Percentiles rank a stretch among this genome's conserved stretches.
Conservation (phyloP, 2,888 invertebrate species). For the Philaethria dido region DNA sequence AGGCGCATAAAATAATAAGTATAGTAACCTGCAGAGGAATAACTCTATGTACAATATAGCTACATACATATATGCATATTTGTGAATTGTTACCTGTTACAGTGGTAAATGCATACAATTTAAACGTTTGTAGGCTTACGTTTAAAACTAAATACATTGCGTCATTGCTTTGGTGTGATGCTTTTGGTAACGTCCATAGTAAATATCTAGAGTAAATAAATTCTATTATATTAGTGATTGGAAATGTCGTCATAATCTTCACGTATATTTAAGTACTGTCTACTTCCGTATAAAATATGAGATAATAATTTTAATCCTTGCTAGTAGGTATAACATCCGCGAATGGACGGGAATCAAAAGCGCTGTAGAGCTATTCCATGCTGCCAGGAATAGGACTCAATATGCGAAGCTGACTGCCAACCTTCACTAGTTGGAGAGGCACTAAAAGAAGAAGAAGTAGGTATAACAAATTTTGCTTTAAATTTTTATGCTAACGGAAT, state of each 20-base stretch:
- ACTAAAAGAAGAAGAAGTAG: too few species aligned
- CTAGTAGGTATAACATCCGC: too few species aligned
- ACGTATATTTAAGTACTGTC: background rate
- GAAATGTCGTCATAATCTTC: background rate
- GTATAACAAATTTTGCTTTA: too few species aligned
- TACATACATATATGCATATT: background rate
- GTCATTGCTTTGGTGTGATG: background rate
- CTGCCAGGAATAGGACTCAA: too few species aligned
- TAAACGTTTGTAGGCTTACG: slow-evolving; percentile 7
- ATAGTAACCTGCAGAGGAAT: background rate
- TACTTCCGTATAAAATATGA: background rate
- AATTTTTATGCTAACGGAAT: too few species aligned
- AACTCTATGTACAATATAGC: background rate
- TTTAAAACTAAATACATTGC: background rate
- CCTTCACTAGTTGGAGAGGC: too few species aligned
- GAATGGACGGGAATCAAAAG: too few species aligned
- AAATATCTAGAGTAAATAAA: background rate
- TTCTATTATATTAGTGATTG: background rate
- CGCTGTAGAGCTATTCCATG: too few species aligned
- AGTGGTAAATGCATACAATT: slow-evolving; percentile 4
- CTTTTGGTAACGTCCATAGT: background rate
- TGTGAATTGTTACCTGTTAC: background rate
- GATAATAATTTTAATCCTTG: background rate
- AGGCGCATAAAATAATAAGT: too few species aligned
- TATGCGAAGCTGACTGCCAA: too few species aligned